phyloP scores from a whole-genome alignment of 2,797 vertebrate genomes.

The Rallus crepitans region DNA sequence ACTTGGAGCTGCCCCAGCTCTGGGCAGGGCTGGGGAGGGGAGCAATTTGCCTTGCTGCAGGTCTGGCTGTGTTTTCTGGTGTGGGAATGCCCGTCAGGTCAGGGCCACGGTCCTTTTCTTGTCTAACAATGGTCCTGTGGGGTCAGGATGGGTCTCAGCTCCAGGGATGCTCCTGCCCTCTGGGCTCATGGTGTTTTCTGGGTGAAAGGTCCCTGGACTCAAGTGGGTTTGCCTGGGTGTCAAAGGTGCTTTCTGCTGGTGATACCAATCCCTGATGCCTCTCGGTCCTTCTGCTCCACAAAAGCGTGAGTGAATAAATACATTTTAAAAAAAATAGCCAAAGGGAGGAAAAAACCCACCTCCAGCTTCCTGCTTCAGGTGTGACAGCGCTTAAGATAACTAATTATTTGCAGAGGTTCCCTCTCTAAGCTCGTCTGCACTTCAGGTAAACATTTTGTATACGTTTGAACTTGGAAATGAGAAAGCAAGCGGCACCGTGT shows the following conservation, averaged over 20 bases:
- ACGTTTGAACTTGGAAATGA: conserved; percentile 32
- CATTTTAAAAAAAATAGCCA: neutral
- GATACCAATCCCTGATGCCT: neutral
- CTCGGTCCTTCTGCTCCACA: neutral
- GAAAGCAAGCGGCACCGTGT: neutral
- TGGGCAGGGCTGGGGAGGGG: neutral
- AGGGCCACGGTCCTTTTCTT: rapidly evolving
- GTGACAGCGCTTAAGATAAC: neutral
- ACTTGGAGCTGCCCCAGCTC: neutral
- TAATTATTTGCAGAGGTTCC: conserved; percentile 66
- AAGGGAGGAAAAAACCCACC: neutral
- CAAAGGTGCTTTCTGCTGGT: neutral
- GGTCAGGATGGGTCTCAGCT: rapidly evolving
- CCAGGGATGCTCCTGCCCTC: neutral
- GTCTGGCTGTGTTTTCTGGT: rapidly evolving
- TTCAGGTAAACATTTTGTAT: conserved; percentile 55
- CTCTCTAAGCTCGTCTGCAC: neutral
- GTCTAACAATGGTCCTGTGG: rapidly evolving
- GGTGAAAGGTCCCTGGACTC: neutral
- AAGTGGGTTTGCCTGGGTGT: rapidly evolving
- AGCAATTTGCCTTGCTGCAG: rapidly evolving
- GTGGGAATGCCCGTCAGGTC: rapidly evolving
- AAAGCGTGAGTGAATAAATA: neutral
- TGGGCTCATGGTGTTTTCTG: neutral
- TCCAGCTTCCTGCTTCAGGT: neutral